Base-by-base conservation (phyloP, 2,888 invertebrate genomes). In the Fragum sueziense region DNA sequence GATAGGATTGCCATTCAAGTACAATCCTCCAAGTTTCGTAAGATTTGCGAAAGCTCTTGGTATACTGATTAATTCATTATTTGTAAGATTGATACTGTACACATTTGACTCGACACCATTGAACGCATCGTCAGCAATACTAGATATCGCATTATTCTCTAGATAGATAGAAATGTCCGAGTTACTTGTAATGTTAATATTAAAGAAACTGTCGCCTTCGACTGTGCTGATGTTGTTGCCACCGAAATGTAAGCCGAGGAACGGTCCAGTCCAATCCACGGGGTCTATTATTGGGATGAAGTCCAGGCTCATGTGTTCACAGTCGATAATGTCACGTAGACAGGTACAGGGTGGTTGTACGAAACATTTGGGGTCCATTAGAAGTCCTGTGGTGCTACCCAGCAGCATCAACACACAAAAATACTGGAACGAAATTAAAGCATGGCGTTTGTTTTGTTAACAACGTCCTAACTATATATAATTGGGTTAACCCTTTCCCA, bases 141-240 rank as follows among this genome's bases (percentile, higher is more conserved):
- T 61, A 7, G 61, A 61, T 33, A 61, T 33, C n/a, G 31, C 27
- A 61, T 61, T 61, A n/a, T 61, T 33, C n/a, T 61, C 33, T n/a
- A 61, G 22, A 33, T 61, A n/a, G 2, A 61, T 7, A n/a, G n/a
- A 29, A 31, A 61, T 33, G 11, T n/a, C 31, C 1, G 33, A n/a
- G 14, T 20, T 33, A 61, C 31, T 33, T 2, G 14, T 33, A 1
- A 61, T 31, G 33, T n/a, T 33, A 20, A 61, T 33, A 61, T 61
- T 61, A 1, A 1, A 6, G n/a, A 61, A 61, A 6, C 14, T 33
- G 33, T 61, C 20, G 61, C 33, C 61, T 33, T n/a, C n/a, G 14
- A 61, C 20, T 33, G 31, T 31, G 2, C 33, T 33, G 31, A 61
- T 31, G 22, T 61, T 33, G 34, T 61, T 61, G 17, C 31, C 31